A percentile compares a stretch with the other conserved stretches of the same genome.
Evolutionary conservation across 2,797 vertebrate species (phyloP).

Genomic region (Jordanella pulchra): DNA sequence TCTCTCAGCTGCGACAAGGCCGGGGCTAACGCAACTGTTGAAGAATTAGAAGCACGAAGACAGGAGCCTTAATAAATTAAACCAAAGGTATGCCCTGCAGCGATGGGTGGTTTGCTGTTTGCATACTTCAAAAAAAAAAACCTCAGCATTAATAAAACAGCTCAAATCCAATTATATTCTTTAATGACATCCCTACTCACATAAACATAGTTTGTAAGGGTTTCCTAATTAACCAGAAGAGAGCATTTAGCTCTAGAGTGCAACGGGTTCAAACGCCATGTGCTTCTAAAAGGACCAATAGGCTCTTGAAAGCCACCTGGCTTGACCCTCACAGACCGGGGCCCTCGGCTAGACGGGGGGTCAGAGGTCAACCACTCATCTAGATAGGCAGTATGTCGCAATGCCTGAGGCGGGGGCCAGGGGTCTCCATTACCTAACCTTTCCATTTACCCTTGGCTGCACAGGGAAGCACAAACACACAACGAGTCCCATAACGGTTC

Average conservation of each 20-base stretch:
- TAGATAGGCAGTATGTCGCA: constrained; percentile 58
- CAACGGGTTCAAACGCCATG: constrained; percentile 69
- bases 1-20: constrained; percentile 52
- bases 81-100: constrained; percentile 5
- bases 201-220: constrained; percentile 12
- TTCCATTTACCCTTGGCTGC: constrained; percentile 51
- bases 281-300: constrained; percentile 42
- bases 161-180: not conserved
- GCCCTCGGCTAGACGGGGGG: constrained; percentile 69
- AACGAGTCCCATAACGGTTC: constrained; percentile 46
- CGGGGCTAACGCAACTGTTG: constrained; percentile 32
- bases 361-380: constrained; percentile 70
- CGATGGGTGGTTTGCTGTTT: constrained; percentile 8
- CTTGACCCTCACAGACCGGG: constrained; percentile 62
- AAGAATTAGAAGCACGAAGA: constrained; percentile 30
- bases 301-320: constrained; percentile 69
- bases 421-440: constrained; percentile 67
- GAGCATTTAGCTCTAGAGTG: constrained; percentile 38
- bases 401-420: constrained; percentile 58
- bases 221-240: constrained; percentile 51
- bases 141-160: not conserved
- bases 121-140: constrained; percentile 1
- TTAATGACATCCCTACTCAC: constrained; percentile 2
- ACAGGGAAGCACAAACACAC: constrained; percentile 43
- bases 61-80: constrained; percentile 24